These are phyloP conservation scores for Chaetophractus vellerosus DNA, from an alignment of 2,797 vertebrate genomes.

Conservation along the genomic window DNA sequence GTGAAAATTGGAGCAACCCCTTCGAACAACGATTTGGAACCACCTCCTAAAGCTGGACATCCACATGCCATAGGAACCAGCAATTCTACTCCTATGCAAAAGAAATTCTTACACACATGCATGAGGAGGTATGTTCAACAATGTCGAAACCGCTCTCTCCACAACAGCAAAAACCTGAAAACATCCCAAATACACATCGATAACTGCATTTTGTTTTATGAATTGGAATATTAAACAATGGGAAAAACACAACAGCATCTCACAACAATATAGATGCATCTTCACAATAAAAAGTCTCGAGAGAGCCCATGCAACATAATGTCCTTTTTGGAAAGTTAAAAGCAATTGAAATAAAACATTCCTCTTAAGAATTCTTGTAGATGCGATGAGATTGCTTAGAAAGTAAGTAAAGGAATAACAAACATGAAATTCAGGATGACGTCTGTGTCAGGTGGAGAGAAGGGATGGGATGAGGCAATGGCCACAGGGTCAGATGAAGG, in stretches of 20 bases:
- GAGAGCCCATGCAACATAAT: not conserved
- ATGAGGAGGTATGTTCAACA: not conserved
- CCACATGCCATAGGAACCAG: too few relatives aligned
- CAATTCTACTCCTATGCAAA: not conserved
- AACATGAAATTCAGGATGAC: not conserved
- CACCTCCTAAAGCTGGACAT: not conserved
- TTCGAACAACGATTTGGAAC: not conserved
- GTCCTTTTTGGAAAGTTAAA: slow-evolving; percentile 32
- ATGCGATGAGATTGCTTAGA: not conserved
- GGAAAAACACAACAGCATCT: not conserved
- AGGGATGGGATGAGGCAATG: not conserved
- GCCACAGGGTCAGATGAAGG: not conserved
- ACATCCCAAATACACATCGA: not conserved
- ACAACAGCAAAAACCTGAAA: not conserved
- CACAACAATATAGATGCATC: not conserved
- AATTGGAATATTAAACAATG: not conserved
- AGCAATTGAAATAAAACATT: not conserved
- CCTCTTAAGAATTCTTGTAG: not conserved
- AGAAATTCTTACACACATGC: not conserved
- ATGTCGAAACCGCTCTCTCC: not conserved
- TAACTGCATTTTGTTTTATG: not conserved
- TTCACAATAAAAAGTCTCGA: not conserved
- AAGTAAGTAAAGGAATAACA: not conserved
- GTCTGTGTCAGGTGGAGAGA: not conserved
- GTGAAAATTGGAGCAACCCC: not conserved